Base-by-base conservation (phyloP, 2,797 vertebrate species). In the Oryzias dopingdopingensis region DNA sequence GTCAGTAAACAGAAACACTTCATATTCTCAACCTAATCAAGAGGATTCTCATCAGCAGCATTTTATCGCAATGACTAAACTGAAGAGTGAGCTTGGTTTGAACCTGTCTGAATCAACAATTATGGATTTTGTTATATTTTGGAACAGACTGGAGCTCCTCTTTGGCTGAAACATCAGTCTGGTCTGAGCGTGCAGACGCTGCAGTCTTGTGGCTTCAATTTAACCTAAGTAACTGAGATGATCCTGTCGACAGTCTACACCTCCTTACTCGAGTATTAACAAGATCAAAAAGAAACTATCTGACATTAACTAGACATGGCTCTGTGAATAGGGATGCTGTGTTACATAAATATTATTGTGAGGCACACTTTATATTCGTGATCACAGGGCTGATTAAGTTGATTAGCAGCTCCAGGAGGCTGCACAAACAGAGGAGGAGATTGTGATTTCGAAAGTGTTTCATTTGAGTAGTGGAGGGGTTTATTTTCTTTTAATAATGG, bases 1-100 rank as follows among this genome's bases (percentile, higher is more conserved):
- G 56, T 29, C 56, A 43, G 37, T 73, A 47, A 70, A 72, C 73
- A 64, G 24, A 43, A n/a, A 40, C 55, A 68, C 20, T 72, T 83
- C 20, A 67, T 71, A 67, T 55, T 50, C 41, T 29, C 61, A 54
- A 66, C 65, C 61, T 53, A 20, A 59, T 63, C 66, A 15, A 50
- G 42, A 23, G 48, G 44, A 12, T 56, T 65, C 60, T 48, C 44
- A 43, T 60, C 23, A 46, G 46, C 58, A 46, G 14, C 32, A 17
- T 42, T 41, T 18, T 10, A 14, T 49, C 44, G n/a, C 43, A 47
- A 49, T 37, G 50, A 59, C 42, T 54, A 37, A 48, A 37, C 45
- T 45, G 14, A 65, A 50, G 29, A 61, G 13, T 13, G 17, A 42
- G 41, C n/a, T 22, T 15, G 51, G 20, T 41, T 55, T 22, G 43